Evolutionary conservation across 2,888 invertebrate species (phyloP).

Genomic region (Eupithecia subumbrata): DNA sequence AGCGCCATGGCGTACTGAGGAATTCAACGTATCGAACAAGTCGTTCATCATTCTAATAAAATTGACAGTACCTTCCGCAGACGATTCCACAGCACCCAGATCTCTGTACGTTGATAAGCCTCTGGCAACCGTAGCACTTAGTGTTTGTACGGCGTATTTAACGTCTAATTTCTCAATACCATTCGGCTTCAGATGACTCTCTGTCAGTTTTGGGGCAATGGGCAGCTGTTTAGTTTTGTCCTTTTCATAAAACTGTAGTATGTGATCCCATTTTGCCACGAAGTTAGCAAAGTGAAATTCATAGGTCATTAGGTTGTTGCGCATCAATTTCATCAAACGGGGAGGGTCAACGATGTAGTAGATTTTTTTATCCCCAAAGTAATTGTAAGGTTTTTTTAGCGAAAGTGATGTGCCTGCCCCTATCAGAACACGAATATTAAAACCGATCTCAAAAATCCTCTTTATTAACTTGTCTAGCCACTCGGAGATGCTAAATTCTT

Average conservation of each 20-base stretch:
- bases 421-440: constrained; percentile 43
- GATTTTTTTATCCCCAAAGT: constrained; percentile 46
- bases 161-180: constrained; percentile 49
- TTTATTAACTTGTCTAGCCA: constrained; percentile 49
- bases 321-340: constrained; percentile 48
- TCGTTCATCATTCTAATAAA: constrained; percentile 37
- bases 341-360: constrained; percentile 53
- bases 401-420: constrained; percentile 25
- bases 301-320: constrained; percentile 45
- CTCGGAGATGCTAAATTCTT: constrained; percentile 31
- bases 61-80: constrained; percentile 3
- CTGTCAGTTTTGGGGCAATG: constrained; percentile 49
- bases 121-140: constrained; percentile 51
- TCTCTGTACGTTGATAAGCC: constrained; percentile 41
- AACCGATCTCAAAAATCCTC: constrained; percentile 44
- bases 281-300: constrained; percentile 46
- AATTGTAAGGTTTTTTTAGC: constrained; percentile 46
- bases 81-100: neutral
- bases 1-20: neutral
- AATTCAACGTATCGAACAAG: constrained; percentile 11
- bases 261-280: constrained; percentile 49
- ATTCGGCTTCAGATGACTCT: constrained; percentile 48
- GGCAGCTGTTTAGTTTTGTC: constrained; percentile 38
- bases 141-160: constrained; percentile 47
- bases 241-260: constrained; percentile 38